Conservation (phyloP, 2,113 vertebrate species). For the Prietella phreatophila region DNA sequence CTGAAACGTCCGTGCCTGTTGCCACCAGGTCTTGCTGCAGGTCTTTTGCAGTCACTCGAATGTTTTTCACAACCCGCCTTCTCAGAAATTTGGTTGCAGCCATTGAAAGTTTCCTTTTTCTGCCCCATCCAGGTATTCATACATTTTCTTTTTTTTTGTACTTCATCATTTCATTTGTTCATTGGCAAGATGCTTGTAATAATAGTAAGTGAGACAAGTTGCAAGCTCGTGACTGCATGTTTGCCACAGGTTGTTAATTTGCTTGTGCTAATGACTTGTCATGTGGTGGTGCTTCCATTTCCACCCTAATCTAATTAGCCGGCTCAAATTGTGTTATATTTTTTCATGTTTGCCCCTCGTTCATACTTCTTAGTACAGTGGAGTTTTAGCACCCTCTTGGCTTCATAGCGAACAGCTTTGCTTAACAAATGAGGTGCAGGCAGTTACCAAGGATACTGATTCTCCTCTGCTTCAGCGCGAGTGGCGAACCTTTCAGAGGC, state of each 20-base stretch:
- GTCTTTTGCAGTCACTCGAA: no score
- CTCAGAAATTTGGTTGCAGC: no score
- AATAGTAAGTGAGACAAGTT: neutral
- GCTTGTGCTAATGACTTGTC: constrained; percentile 5
- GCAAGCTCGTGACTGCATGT: neutral
- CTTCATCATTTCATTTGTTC: neutral
- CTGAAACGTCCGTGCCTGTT: no score
- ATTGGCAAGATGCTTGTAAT: neutral
- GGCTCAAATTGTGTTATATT: neutral
- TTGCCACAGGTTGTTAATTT: constrained; percentile 22
- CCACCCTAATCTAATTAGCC: constrained; percentile 1
- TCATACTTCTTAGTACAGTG: constrained; percentile 19
- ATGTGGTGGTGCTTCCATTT: neutral
- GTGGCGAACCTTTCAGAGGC: constrained; percentile 59
- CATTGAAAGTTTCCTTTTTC: no score
- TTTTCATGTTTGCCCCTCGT: neutral
- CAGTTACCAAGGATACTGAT: constrained; percentile 75
- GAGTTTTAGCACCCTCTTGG: constrained; percentile 42
- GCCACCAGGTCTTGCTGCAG: no score
- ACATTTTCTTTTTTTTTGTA: neutral
- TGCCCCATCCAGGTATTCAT: no score
- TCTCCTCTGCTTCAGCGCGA: constrained; percentile 57
- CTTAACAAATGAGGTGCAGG: constrained; percentile 68
- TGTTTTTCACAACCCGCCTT: no score
- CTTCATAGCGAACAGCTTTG: constrained; percentile 61